Percentiles rank a stretch among this genome's conserved stretches.
Conservation (phyloP, 2,113 vertebrate genomes). For the Colossoma macropomum region DNA sequence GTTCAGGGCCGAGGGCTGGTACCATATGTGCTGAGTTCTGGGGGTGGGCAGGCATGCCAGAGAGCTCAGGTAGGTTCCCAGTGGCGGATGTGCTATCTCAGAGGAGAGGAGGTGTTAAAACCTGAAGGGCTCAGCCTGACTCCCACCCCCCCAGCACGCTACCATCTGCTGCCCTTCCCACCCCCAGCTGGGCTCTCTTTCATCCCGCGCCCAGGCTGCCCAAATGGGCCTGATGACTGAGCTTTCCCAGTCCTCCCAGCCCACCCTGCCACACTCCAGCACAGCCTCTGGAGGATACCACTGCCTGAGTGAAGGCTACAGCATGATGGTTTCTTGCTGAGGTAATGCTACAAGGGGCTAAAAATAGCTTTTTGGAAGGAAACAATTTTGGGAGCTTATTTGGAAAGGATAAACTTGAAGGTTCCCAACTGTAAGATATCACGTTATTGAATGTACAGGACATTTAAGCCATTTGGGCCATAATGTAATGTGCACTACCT, state of each 20-base stretch:
- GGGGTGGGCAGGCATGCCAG: slow-evolving; percentile 70
- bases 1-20: slow-evolving; percentile 67
- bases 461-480: not conserved
- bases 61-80: slow-evolving; percentile 76
- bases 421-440: not conserved
- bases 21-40: slow-evolving; percentile 74
- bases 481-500: slow-evolving; percentile 54
- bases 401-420: not conserved
- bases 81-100: slow-evolving; percentile 72
- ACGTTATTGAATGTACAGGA: not conserved
- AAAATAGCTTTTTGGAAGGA: slow-evolving; percentile 20
- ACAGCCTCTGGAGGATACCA: slow-evolving; percentile 24
- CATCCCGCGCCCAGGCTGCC: slow-evolving; percentile 75
- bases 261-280: slow-evolving; percentile 29
- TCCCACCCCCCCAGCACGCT: slow-evolving; percentile 64
- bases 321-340: slow-evolving; percentile 17
- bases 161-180: slow-evolving; percentile 77
- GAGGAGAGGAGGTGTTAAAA: slow-evolving; percentile 82
- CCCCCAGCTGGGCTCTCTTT: slow-evolving; percentile 79
- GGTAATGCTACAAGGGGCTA: not conserved
- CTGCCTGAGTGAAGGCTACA: slow-evolving; percentile 35
- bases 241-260: slow-evolving; percentile 74
- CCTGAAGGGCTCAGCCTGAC: slow-evolving; percentile 77
- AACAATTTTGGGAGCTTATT: not conserved
- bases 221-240: slow-evolving; percentile 79